Percentiles rank a stretch among this genome's conserved stretches.
phyloP scores from a whole-genome alignment of 2,797 vertebrate genomes.

The Pseudomugil tenellus region DNA sequence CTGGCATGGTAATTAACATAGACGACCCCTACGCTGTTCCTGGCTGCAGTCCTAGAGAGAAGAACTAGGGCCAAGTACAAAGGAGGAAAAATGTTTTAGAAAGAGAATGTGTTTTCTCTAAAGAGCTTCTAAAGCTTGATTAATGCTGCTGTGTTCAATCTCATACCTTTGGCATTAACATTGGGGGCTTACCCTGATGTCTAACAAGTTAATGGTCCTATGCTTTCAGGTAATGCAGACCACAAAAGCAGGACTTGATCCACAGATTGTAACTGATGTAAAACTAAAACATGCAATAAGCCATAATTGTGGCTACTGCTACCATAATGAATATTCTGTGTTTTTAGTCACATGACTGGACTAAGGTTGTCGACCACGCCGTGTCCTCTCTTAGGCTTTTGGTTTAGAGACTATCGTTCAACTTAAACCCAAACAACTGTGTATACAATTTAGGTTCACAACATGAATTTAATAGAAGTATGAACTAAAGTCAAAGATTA shows the following conservation, averaged over 20 bases:
- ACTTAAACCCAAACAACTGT: neutral
- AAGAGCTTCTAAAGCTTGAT: slow-evolving; percentile 38
- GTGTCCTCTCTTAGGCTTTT: neutral
- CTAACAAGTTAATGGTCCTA: neutral
- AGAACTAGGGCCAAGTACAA: slow-evolving; percentile 43
- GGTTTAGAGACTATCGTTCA: neutral
- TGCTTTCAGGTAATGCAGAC: neutral
- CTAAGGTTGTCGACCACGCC: neutral
- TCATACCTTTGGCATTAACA: neutral
- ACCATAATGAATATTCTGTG: neutral
- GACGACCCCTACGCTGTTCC: slow-evolving; percentile 84
- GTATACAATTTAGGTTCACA: neutral
- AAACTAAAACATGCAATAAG: neutral
- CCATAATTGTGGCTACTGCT: neutral
- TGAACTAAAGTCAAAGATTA: slow-evolving; percentile 45
- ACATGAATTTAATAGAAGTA: neutral
- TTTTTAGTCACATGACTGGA: neutral
- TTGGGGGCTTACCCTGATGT: neutral
- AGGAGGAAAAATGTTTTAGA: slow-evolving; percentile 42
- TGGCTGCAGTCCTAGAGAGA: slow-evolving; percentile 73
- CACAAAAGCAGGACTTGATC: neutral
- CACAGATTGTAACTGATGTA: neutral
- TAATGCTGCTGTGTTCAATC: neutral
- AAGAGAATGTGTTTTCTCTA: slow-evolving; percentile 31
- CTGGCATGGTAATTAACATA: slow-evolving; percentile 86